These are phyloP conservation scores for Todiramphus saurophagus DNA, from an alignment of 2,113 vertebrate species.

Conservation along the genomic window DNA sequence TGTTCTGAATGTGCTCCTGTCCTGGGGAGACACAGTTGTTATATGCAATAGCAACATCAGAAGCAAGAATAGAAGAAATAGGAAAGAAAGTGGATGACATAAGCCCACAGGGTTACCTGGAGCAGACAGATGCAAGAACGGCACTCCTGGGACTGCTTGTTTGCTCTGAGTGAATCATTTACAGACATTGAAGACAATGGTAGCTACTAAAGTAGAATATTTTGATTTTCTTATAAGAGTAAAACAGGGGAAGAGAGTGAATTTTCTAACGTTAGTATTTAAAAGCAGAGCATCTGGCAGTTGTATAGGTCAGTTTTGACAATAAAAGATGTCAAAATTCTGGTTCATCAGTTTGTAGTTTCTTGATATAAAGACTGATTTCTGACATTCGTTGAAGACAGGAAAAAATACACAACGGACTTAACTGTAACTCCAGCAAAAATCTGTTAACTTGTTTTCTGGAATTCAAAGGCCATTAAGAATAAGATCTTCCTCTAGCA, in stretches of 20 bases:
- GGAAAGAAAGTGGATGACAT: neutral
- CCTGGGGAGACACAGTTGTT: neutral
- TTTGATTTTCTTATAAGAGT: neutral
- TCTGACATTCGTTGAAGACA: neutral
- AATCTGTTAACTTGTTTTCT: neutral
- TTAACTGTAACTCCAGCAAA: neutral
- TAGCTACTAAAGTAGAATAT: neutral
- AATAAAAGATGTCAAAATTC: neutral
- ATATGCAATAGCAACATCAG: neutral
- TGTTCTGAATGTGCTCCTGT: neutral
- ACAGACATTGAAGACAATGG: neutral
- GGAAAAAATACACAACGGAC: accelerated
- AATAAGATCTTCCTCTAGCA: neutral
- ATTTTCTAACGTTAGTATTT: neutral
- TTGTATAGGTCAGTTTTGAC: neutral
- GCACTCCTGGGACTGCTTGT: neutral
- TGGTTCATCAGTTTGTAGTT: neutral
- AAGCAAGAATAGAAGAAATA: neutral
- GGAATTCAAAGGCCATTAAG: neutral
- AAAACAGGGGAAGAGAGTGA: neutral
- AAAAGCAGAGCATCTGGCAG: neutral
- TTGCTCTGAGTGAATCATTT: neutral
- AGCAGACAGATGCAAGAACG: neutral
- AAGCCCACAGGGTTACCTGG: neutral
- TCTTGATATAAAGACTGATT: neutral